phyloP scores from a whole-genome alignment of 2,113 vertebrate genomes.

The Dipodomys merriami region DNA sequence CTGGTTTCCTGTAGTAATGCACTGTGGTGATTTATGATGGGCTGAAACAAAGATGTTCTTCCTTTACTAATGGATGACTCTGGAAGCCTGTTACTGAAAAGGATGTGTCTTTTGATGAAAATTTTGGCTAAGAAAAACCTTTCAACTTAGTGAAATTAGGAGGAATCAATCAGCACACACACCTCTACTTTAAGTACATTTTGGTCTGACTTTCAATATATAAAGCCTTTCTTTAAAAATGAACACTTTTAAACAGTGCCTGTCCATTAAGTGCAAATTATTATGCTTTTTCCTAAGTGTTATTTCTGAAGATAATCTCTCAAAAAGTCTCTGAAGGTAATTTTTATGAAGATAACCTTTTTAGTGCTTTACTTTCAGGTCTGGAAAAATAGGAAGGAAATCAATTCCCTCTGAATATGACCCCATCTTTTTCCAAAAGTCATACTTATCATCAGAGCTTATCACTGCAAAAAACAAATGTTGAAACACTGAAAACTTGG shows the following conservation, averaged over 20 bases:
- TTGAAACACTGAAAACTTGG: conserved; percentile 7
- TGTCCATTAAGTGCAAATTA: conserved; percentile 76
- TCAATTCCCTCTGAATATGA: neutral
- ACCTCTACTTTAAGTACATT: conserved; percentile 21
- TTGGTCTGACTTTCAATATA: conserved; percentile 52
- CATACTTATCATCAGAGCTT: conserved; percentile 60
- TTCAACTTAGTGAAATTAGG: neutral
- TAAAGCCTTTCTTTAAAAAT: conserved; percentile 60
- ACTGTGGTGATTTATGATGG: neutral
- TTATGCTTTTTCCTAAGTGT: conserved; percentile 62
- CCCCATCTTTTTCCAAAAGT: conserved; percentile 25
- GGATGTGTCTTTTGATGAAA: neutral
- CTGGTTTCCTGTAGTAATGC: neutral
- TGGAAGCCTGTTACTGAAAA: neutral
- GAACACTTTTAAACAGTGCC: conserved; percentile 48
- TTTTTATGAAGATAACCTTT: conserved; percentile 67
- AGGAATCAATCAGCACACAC: conserved; percentile 21
- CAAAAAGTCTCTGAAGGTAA: conserved; percentile 72
- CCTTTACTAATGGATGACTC: neutral
- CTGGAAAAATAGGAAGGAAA: conserved; percentile 33
- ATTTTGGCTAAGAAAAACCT: neutral
- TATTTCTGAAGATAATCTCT: conserved; percentile 71
- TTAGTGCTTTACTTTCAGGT: conserved; percentile 61
- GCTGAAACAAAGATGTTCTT: conserved; percentile 2
- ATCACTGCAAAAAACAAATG: conserved; percentile 57